Base-by-base conservation (phyloP, 2,797 vertebrate genomes). In the Sebastes paucispinis region DNA sequence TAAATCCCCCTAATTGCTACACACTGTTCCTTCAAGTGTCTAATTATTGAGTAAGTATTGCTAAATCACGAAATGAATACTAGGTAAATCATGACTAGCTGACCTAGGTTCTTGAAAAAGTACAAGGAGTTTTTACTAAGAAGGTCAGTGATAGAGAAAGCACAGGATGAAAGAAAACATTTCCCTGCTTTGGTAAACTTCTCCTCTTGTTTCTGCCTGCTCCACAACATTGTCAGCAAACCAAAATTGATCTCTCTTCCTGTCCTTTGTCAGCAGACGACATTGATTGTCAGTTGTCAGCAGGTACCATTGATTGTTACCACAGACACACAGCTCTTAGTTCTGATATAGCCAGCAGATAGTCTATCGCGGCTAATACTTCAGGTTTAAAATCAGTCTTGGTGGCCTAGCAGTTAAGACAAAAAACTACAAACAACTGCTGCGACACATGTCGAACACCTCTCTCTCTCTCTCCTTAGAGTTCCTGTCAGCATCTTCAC, bases 201-300 rank as follows among this genome's bases (percentile, higher is more conserved):
- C 50, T 47, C 12, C 24, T 13, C 0, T 3, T 5, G 7, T 64
- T 13, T 6, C 57, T 74, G 29, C 18, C 57, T 34, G 34, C 73
- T 58, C 29, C 6, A 39, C n/a, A 52, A 13, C 20, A 39, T 55
- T 1, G 62, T 79, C 27, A 63, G 59, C 34, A 34, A 73, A 79
- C 55, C 43, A 54, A 43, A 78, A 85, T 78, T 36, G 69, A 81
- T 27, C 39, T 29, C 20, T 86, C 83, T 84, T 70, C 31, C 43
- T 69, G 62, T 22, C 68, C 43, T 75, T 73, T 73, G 80, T 75
- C 63, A 74, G 58, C 77, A 79, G 69, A 72, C 20, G 1, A 79
- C 36, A 81, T 65, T 74, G 74, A 78, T 87, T 69, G 62, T 80
- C 80, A 66, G 47, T 70, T 79, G 71, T 84, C 84, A n/a, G 76